These are phyloP conservation scores for Actinia tenebrosa DNA, from an alignment of 64 coral and sea anemone genomes.

Conservation along the genomic window DNA sequence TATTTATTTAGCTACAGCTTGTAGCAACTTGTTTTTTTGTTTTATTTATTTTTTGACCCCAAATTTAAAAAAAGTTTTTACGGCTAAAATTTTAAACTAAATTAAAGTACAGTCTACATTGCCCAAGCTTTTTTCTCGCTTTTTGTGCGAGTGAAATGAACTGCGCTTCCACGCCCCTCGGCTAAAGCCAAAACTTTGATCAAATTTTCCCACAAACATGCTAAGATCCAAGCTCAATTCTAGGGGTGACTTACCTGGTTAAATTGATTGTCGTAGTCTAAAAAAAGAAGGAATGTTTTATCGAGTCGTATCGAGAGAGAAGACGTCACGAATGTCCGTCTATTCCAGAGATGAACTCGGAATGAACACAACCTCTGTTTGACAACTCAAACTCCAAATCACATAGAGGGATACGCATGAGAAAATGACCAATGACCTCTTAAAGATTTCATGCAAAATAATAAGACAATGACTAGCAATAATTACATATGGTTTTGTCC, in stretches of 20 bases:
- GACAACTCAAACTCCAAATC: background rate
- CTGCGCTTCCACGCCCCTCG: background rate
- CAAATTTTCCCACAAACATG: background rate
- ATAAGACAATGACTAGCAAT: background rate
- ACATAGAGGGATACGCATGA: background rate
- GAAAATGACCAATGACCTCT: constrained; percentile 1
- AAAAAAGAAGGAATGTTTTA: background rate
- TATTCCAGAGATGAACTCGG: background rate
- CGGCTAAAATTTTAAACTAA: background rate
- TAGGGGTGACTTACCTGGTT: background rate
- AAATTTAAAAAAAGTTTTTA: background rate
- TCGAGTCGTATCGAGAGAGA: background rate
- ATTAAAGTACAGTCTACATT: background rate
- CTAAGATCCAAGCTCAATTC: background rate
- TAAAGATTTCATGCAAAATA: background rate
- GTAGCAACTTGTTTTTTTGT: background rate
- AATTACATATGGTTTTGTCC: background rate
- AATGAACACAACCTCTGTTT: background rate
- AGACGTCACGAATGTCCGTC: background rate
- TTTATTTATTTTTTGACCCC: background rate
- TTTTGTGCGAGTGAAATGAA: background rate
- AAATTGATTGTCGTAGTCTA: background rate
- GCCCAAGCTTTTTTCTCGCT: background rate
- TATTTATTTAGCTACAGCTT: background rate
- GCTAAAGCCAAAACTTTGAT: background rate